phyloP scores from a whole-genome alignment of 1,140 invertebrate species.

The Armadillidium nasatum region DNA sequence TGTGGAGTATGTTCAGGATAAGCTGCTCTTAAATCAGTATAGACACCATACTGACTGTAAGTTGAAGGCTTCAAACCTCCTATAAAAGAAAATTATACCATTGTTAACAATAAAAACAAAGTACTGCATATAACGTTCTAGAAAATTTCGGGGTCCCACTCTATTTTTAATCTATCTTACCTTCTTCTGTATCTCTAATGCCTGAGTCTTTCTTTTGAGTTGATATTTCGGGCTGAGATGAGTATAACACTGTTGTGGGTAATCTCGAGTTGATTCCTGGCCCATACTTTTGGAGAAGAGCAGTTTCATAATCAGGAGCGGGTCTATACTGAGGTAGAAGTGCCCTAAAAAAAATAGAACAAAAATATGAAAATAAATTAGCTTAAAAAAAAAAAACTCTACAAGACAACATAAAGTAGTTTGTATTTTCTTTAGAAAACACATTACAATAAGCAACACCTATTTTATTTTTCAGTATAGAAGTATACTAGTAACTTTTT shows the following conservation, averaged over 20 bases:
- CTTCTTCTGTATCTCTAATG: not conserved
- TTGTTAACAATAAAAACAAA: no score
- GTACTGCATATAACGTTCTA: no score
- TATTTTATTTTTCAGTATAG: no score
- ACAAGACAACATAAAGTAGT: no score
- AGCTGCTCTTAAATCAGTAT: not conserved
- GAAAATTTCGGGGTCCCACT: no score
- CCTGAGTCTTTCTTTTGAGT: not conserved
- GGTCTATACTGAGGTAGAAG: slow-evolving; percentile 81
- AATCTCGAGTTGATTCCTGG: not conserved
- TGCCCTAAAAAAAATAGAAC: slow-evolving; percentile 50
- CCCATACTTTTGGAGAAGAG: not conserved
- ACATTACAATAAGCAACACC: no score
- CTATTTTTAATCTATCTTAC: not conserved
- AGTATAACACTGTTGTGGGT: not conserved
- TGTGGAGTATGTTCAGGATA: not conserved
- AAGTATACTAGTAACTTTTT: no score
- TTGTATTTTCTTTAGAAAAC: no score
- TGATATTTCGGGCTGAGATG: not conserved
- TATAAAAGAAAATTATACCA: not conserved
- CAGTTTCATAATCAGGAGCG: slow-evolving; percentile 89
- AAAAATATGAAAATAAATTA: no score
- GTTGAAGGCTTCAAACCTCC: not conserved
- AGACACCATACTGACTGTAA: not conserved
- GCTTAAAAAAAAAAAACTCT: no score